A percentile compares a stretch with the other conserved stretches of the same genome.
Conservation (phyloP, 2,797 vertebrate species). For the Xenops minutus region DNA sequence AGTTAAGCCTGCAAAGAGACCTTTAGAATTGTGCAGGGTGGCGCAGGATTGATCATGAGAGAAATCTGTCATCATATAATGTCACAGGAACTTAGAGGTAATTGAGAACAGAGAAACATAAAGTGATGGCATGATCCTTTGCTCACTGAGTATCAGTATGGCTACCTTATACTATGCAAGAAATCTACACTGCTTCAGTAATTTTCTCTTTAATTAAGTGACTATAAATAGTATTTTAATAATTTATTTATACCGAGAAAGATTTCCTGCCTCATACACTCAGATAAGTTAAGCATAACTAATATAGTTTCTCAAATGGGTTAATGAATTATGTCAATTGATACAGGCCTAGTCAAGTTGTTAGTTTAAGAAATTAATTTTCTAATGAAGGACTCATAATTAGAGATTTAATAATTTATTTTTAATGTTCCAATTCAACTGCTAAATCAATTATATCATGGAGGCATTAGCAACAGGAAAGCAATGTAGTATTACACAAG, state of each 20-base stretch:
- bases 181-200: neutral
- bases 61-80: neutral
- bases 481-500: neutral
- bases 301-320: conserved; percentile 19
- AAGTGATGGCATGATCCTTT: neutral
- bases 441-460: conserved; percentile 30
- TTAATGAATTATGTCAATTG: conserved; percentile 48
- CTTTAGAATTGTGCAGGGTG: neutral
- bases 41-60: neutral
- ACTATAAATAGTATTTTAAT: conserved; percentile 45
- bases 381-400: conserved; percentile 15
- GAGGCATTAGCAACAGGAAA: neutral
- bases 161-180: neutral
- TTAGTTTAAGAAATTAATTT: conserved; percentile 56
- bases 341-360: conserved; percentile 21
- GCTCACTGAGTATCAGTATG: neutral
- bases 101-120: neutral
- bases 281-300: conserved; percentile 47
- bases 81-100: neutral
- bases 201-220: conserved; percentile 54
- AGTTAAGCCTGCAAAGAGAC: neutral
- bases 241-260: conserved; percentile 49
- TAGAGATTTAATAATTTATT: conserved; percentile 55
- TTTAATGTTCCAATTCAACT: conserved; percentile 13
- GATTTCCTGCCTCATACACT: neutral